Evolutionary conservation across 2,888 invertebrate species (phyloP).

Genomic region (Pachycephus smyrnensis): DNA sequence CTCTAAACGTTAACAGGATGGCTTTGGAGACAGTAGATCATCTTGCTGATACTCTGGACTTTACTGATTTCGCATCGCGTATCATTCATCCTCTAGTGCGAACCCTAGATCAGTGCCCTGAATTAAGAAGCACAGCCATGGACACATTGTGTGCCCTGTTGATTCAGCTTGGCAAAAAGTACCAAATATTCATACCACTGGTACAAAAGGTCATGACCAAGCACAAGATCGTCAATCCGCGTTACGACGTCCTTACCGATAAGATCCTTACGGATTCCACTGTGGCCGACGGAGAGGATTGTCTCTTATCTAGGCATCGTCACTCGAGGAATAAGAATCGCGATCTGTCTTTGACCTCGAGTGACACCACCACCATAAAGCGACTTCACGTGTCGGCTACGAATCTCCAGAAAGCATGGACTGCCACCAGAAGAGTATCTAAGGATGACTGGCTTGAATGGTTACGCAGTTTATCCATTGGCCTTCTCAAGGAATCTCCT

Average conservation of each 20-base stretch:
- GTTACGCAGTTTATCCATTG: slow-evolving; percentile 91
- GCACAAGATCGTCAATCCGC: slow-evolving; percentile 81
- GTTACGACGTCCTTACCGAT: slow-evolving; percentile 83
- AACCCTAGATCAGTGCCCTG: slow-evolving; percentile 84
- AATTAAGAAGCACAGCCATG: slow-evolving; percentile 85
- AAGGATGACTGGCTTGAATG: slow-evolving; percentile 99
- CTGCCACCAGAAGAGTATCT: slow-evolving; percentile 91
- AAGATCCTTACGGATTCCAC: slow-evolving; percentile 81
- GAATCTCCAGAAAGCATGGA: slow-evolving; percentile 91
- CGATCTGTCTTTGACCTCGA: slow-evolving; percentile 72
- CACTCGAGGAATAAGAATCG: slow-evolving; percentile 78
- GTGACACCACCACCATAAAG: slow-evolving; percentile 81
- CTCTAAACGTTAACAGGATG: slow-evolving; percentile 80
- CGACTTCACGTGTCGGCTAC: slow-evolving; percentile 85
- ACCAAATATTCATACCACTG: slow-evolving; percentile 91
- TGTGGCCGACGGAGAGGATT: slow-evolving; percentile 80
- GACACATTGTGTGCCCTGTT: slow-evolving; percentile 90
- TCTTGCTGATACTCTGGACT: slow-evolving; percentile 89
- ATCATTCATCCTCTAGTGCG: slow-evolving; percentile 95
- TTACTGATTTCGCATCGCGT: slow-evolving; percentile 91
- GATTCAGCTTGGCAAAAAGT: slow-evolving; percentile 90
- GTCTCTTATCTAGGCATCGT: slow-evolving; percentile 73
- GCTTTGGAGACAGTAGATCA: slow-evolving; percentile 90
- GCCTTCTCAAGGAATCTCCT: slow-evolving; percentile 93
- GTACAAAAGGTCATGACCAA: slow-evolving; percentile 86